A percentile compares a stretch with the other conserved stretches of the same genome.
phyloP scores from a whole-genome alignment of 2,113 vertebrate species.

The Perognathus longimembris region DNA sequence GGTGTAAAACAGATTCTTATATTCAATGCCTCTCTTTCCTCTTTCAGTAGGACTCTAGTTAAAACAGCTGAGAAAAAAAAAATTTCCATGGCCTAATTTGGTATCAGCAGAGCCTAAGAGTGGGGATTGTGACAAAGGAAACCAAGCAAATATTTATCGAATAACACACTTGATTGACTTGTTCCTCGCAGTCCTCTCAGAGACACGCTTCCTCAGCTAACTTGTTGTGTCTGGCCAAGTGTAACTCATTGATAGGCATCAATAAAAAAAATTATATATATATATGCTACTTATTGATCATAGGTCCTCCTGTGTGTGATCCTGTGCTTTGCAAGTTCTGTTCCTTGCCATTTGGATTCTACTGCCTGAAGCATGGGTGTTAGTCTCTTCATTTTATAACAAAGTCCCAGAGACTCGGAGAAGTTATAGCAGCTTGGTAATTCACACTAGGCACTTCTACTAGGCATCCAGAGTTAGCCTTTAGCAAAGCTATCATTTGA shows the following conservation, averaged over 20 bases:
- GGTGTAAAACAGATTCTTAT: constrained; percentile 32
- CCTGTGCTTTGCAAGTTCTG: not conserved
- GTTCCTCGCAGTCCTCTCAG: not conserved
- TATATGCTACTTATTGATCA: not conserved
- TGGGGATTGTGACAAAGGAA: constrained; percentile 12
- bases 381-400: not conserved
- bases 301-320: not conserved
- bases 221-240: not conserved
- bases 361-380: not conserved
- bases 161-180: not conserved
- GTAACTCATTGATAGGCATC: not conserved
- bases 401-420: not conserved
- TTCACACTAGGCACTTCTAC: not conserved
- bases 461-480: not conserved
- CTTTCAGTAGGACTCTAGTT: constrained; percentile 60
- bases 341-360: not conserved
- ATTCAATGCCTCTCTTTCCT: not conserved
- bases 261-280: too few relatives aligned
- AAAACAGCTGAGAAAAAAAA: constrained; percentile 26
- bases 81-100: constrained; percentile 31
- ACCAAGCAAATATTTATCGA: not conserved
- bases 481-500: not conserved
- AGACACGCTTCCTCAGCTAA: not conserved
- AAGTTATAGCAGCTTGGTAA: not conserved
- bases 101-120: constrained; percentile 17